Base-by-base conservation (phyloP, 1,140 invertebrate species). In the Glossosoma conforme region DNA sequence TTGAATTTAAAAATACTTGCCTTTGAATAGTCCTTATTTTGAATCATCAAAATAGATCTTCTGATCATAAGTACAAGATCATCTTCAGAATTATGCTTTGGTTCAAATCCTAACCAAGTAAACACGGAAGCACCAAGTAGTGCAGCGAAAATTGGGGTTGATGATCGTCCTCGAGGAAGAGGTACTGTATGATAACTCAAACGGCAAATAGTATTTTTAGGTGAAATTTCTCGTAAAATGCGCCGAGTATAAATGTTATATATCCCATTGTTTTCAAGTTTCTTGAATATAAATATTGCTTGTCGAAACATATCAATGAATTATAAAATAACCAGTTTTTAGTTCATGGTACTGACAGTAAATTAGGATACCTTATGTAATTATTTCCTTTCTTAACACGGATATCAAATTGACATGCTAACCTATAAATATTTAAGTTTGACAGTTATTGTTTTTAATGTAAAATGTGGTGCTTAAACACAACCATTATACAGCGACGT, bases 1-100 rank as follows among this genome's bases (percentile, higher is more conserved):
- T 28, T 28, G 6, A 28, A 28, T 28, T 28, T 28, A 45, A 22
- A 14, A 38, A 11, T 42, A 52, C 44, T 6, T 25, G 45, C 57
- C 37, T 52, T 87, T 25, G 86, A 76, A 63, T 77, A 85, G 62
- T 93, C 83, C 58, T 81, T 75, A 61, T 79, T 80, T 78, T 93
- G 81, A 37, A 82, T 83, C 47, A 82, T 77, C 8, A 87, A 65
- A 50, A 87, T 75, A 2, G 84, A 85, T 56, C 84, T 69, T 72
- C 90, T 91, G 35, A 91, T 82, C 1, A 78, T 84, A 44, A 77
- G 74, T 57, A 88, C 80, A 13, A 89, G 62, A 62, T 86, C 81
- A 37, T 82, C 78, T 67, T 86, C 82, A 28, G 80, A 70, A 35
- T 77, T 77, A 43, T 79, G 66, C 55, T 82, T 69, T 24, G 68